A percentile compares a stretch with the other conserved stretches of the same genome.
Evolutionary conservation across 2,797 vertebrate species (phyloP).

Genomic region (Myotis daubentonii): DNA sequence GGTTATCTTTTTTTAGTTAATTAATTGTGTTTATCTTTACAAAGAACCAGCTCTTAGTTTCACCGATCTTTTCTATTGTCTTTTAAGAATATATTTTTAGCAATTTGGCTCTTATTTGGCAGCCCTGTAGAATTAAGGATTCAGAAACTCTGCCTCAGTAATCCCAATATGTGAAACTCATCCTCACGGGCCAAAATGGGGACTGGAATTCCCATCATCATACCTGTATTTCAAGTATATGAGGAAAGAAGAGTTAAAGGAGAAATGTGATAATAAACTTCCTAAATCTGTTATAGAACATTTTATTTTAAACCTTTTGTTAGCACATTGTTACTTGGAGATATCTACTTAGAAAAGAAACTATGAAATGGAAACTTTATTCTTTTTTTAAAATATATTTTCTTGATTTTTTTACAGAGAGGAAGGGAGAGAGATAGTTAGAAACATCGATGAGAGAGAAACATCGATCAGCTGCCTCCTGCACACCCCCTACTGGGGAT

Average conservation of each 20-base stretch:
- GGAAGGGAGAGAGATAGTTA: no score
- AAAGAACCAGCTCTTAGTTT: neutral
- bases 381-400: neutral
- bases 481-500: no score
- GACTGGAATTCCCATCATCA: neutral
- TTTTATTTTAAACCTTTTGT: neutral
- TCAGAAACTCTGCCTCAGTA: neutral
- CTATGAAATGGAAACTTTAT: neutral
- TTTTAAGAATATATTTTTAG: neutral
- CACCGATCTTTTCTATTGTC: neutral
- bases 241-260: neutral
- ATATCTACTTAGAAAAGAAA: neutral
- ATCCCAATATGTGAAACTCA: neutral
- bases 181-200: neutral
- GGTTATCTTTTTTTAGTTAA: neutral
- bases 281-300: neutral
- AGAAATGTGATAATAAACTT: neutral
- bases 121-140: neutral
- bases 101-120: neutral
- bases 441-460: no score
- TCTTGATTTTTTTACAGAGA: no score
- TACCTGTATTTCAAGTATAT: neutral
- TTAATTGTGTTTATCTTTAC: neutral
- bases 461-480: no score
- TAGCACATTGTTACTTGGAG: neutral